Percentiles rank a stretch among this genome's conserved stretches.
These are phyloP conservation scores for Baccha elongata DNA, from an alignment of 2,888 invertebrate species.

Conservation along the genomic window DNA sequence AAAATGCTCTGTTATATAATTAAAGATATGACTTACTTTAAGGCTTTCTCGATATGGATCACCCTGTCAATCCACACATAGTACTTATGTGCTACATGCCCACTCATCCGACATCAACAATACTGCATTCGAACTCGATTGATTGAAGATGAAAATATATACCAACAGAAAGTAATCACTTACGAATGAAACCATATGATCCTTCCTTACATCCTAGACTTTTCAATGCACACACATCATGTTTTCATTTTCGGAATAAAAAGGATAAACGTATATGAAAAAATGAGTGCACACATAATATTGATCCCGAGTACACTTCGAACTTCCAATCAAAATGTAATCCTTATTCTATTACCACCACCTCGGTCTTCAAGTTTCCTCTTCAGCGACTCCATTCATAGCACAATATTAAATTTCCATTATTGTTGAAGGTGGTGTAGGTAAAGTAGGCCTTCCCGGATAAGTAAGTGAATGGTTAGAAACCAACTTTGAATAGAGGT, in stretches of 20 bases:
- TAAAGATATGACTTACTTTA: no score
- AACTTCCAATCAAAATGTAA: slow-evolving; percentile 59
- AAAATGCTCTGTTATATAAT: no score
- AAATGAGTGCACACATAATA: slow-evolving; percentile 18
- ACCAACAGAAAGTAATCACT: slow-evolving; percentile 62
- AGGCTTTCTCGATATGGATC: no score
- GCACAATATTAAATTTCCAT: slow-evolving; percentile 59
- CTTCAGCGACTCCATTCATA: slow-evolving; percentile 54
- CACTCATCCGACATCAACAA: background rate
- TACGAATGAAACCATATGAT: slow-evolving; percentile 57
- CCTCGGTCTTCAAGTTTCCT: background rate
- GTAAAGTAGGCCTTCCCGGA: background rate
- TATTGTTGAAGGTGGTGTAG: slow-evolving; percentile 5
- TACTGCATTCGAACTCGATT: slow-evolving; percentile 24
- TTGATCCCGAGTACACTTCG: slow-evolving; percentile 28
- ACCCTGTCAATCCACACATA: background rate
- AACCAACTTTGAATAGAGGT: background rate
- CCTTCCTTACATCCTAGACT: background rate
- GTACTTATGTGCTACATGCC: background rate
- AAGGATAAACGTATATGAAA: slow-evolving; percentile 7
- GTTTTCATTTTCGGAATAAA: background rate
- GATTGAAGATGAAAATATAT: slow-evolving; percentile 49
- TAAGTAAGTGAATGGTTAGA: slow-evolving; percentile 4
- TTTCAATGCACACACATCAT: slow-evolving; percentile 4
- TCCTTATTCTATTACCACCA: slow-evolving; percentile 47